Evolutionary conservation across 30 jellyfish, hydroid and myxozoan species (phyloP).

Genomic region (Sanderia malayensis): DNA sequence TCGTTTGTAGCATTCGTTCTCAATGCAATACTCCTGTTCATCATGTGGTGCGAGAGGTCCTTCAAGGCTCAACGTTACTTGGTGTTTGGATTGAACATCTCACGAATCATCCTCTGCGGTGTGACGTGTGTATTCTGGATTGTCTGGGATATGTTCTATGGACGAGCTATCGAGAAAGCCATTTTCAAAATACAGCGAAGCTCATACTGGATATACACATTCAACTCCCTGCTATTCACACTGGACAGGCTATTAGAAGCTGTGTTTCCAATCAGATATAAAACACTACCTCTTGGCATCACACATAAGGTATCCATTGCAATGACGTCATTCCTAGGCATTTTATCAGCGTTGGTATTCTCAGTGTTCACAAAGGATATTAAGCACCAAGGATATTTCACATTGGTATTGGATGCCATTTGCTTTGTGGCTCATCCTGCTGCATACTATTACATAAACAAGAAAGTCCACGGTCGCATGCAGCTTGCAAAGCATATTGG

Average conservation of each 20-base stretch:
- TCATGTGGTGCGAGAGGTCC: constrained; percentile 1
- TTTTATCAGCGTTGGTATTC: neutral
- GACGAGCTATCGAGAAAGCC: constrained; percentile 1
- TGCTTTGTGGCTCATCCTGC: neutral
- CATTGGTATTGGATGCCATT: neutral
- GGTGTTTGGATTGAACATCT: neutral
- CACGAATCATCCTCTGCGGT: neutral
- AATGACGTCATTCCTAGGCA: neutral
- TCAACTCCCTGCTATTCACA: neutral
- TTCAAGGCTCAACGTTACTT: neutral
- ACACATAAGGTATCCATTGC: neutral
- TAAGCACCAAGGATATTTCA: neutral
- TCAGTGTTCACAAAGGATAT: neutral
- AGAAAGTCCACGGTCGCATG: neutral
- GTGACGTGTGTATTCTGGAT: neutral
- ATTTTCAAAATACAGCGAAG: neutral
- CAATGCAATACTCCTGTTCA: neutral
- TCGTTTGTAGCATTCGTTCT: neutral
- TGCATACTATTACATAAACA: neutral
- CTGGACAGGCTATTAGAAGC: neutral
- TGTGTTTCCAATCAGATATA: neutral
- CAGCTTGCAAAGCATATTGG: neutral
- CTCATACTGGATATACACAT: neutral
- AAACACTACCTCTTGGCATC: neutral
- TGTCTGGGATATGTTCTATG: neutral